Percentiles rank a stretch among this genome's conserved stretches.
Conservation (phyloP, 2,888 invertebrate species). For the Zaprionus lineosus region DNA sequence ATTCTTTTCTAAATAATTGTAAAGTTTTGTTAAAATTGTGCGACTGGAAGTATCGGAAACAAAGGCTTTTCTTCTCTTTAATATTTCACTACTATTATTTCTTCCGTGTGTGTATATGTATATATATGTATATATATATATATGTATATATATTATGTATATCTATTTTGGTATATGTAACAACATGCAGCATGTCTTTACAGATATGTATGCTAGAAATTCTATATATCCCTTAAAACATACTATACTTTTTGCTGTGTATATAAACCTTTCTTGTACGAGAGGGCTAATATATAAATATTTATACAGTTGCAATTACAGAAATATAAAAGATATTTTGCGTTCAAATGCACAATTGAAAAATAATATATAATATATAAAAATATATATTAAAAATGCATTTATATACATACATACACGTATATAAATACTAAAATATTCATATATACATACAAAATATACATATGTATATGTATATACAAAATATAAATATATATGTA, state of each 20-base stretch:
- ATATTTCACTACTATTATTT: no score
- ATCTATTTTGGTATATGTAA: not conserved
- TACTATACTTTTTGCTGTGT: not conserved
- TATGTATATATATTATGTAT: no score
- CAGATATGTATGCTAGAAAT: not conserved
- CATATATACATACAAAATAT: not conserved
- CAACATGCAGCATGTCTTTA: not conserved
- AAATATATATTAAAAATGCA: constrained; percentile 2
- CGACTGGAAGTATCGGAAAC: no score
- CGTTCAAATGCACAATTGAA: no score
- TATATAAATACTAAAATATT: not conserved
- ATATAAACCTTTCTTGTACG: no score
- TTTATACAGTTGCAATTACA: no score
- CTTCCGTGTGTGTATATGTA: no score
- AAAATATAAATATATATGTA: not conserved
- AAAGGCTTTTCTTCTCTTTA: no score
- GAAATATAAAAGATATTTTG: no score
- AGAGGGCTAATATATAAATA: not conserved
- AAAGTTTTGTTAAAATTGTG: no score
- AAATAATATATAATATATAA: not conserved
- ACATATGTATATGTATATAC: not conserved
- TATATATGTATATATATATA: no score
- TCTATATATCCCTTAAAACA: constrained; percentile 2
- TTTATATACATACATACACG: not conserved
- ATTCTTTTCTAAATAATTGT: no score